Conservation (phyloP, 2,888 invertebrate genomes). For the Gastracanthus pulcherrimus region DNA sequence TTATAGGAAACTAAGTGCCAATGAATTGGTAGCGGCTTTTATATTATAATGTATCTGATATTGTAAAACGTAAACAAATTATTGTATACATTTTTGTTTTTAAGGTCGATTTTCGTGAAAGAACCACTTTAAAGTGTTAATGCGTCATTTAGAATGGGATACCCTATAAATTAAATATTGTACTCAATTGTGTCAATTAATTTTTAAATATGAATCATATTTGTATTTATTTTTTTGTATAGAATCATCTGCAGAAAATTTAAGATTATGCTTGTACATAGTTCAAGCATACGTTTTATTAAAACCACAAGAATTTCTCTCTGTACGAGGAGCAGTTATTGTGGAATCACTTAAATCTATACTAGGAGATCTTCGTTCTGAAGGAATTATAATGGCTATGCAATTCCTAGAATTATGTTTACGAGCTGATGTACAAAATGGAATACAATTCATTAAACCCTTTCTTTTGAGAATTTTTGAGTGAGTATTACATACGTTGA, state of each 20-base stretch:
- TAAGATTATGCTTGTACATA: constrained; percentile 88
- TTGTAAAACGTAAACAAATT: too few species aligned
- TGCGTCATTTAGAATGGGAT: too few species aligned
- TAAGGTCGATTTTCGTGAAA: too few species aligned
- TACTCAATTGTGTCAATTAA: too few species aligned
- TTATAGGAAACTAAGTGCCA: too few species aligned
- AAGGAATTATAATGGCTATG: constrained; percentile 86
- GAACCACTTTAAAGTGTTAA: too few species aligned
- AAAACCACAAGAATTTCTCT: constrained; percentile 87
- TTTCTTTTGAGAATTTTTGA: constrained; percentile 82
- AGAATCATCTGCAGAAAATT: constrained; percentile 88
- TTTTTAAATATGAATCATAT: too few species aligned
- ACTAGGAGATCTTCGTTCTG: constrained; percentile 87
- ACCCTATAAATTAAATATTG: too few species aligned
- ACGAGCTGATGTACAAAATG: constrained; percentile 85
- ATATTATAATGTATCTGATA: too few species aligned
- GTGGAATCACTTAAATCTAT: constrained; percentile 85
- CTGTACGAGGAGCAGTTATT: constrained; percentile 85
- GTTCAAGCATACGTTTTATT: constrained; percentile 90
- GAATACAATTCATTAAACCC: constrained; percentile 85
- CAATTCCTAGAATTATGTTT: constrained; percentile 88
- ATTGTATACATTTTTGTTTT: too few species aligned
- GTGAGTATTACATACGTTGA: constrained; percentile 71
- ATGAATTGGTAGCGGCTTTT: too few species aligned
- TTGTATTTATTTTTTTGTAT: constrained; percentile 77